Conservation (phyloP, 1,140 invertebrate genomes). For the Tetramorium simillimum region DNA sequence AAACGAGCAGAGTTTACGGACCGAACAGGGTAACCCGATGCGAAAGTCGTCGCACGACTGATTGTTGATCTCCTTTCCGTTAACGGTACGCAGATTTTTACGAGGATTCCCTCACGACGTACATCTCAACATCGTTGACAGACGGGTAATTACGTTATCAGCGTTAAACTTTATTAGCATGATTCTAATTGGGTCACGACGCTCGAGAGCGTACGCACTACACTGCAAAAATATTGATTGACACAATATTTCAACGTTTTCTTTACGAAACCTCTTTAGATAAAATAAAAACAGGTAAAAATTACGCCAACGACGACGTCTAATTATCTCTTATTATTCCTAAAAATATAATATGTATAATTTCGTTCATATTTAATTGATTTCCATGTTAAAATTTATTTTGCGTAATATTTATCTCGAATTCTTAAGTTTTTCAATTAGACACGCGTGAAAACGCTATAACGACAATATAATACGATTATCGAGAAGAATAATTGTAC, state of each 20-base stretch:
- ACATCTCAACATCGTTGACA: not conserved
- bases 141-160: constrained; percentile 22
- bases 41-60: constrained; percentile 43
- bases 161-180: not conserved
- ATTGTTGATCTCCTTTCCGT: constrained; percentile 50
- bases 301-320: not conserved
- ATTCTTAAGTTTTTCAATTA: not conserved
- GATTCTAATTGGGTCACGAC: not conserved
- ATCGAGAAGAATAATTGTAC: not conserved
- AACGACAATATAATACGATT: not conserved
- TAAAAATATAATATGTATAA: not conserved
- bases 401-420: not conserved
- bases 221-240: not conserved
- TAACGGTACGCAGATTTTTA: constrained; percentile 53
- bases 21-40: not conserved
- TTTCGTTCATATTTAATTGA: not conserved
- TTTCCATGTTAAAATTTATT: not conserved
- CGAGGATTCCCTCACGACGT: not conserved
- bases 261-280: not conserved
- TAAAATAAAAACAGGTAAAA: not conserved
- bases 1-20: constrained; percentile 5
- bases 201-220: too few species aligned
- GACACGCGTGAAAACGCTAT: not conserved
- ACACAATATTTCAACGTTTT: not conserved
- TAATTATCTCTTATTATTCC: not conserved